Evolutionary conservation across 2,888 invertebrate species (phyloP).

Genomic region (Callimorpha dominula): DNA sequence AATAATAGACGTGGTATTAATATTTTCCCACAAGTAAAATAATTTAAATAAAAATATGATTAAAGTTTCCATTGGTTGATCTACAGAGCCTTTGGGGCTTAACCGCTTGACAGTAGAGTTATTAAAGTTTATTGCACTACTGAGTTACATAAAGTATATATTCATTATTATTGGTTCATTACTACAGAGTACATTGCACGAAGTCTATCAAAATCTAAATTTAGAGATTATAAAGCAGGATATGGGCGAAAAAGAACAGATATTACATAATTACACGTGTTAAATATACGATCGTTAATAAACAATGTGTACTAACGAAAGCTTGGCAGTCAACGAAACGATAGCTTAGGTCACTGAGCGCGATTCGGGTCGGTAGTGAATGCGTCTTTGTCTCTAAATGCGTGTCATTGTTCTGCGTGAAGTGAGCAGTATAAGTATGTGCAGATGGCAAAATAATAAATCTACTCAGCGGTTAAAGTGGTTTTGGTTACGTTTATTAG

Average conservation of each 20-base stretch:
- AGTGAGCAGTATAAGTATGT: constrained; percentile 29
- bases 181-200: too few species aligned
- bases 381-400: constrained; percentile 54
- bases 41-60: too few species aligned
- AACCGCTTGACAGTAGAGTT: too few species aligned
- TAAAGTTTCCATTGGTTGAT: too few species aligned
- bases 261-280: neutral
- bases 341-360: constrained; percentile 41
- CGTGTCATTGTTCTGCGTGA: constrained; percentile 45
- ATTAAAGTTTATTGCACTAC: too few species aligned
- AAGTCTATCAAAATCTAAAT: too few species aligned
- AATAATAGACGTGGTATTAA: too few species aligned
- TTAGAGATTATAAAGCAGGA: too few species aligned
- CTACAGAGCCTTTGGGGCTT: too few species aligned
- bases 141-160: too few species aligned
- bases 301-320: constrained; percentile 9
- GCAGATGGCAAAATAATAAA: constrained; percentile 14
- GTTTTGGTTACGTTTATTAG: neutral
- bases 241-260: neutral
- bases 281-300: neutral
- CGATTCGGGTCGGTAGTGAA: constrained; percentile 51
- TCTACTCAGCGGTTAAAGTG: neutral
- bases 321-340: constrained; percentile 5
- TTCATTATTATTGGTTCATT: too few species aligned
- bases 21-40: too few species aligned